Base-by-base conservation (phyloP, 37 sponge, comb jelly and placozoan species). In the Tethya wilhelma region DNA sequence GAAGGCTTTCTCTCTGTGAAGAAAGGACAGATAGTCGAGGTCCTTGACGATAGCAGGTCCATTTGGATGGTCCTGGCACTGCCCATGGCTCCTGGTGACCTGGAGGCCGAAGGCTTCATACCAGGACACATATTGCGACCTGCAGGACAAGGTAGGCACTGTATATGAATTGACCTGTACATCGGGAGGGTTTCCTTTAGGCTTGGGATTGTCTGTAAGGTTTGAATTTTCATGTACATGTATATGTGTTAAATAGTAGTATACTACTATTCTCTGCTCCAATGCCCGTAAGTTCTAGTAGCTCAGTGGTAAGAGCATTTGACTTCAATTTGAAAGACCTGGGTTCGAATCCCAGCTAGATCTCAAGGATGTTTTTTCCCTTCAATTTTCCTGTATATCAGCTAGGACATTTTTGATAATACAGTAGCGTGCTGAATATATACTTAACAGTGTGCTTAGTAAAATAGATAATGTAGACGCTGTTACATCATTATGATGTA, bases 51-150 rank as follows among this genome's bases (percentile, higher is more conserved):
- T 25, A 71, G 79, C 12, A 69, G 84, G n/a, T 44, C 17, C 40
- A 63, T 69, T 43, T 94, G 91, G 91, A 42, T 94, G 63, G 95
- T 94, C n/a, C 68, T 79, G 29, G 80, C 93, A 5, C 44, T 91
- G 20, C 62, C 93, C 19, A 25, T 23, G 4, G 65, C 38, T 2
- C 32, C 38, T 0, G 84, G 65, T 14, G 85, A 84, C 33, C 38
- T 81, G 46, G 80, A 87, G 44, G 45, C 37, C 31, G 93, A 92
- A 46, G 93, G 84, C 5, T 80, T 87, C 46, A 59, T 92, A 0
- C 88, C 93, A 25, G 34, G 74, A 2, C 44, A 31, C 4, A 75
- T 46, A 39, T 78, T 92, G 14, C 62, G 63, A 34, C 74, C 57
- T 7, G 77, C 71, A 25, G 39, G 72, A 23, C 32, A 76, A 68